Evolutionary conservation across 2,113 vertebrate species (phyloP).

Genomic region (Xiphias gladius): DNA sequence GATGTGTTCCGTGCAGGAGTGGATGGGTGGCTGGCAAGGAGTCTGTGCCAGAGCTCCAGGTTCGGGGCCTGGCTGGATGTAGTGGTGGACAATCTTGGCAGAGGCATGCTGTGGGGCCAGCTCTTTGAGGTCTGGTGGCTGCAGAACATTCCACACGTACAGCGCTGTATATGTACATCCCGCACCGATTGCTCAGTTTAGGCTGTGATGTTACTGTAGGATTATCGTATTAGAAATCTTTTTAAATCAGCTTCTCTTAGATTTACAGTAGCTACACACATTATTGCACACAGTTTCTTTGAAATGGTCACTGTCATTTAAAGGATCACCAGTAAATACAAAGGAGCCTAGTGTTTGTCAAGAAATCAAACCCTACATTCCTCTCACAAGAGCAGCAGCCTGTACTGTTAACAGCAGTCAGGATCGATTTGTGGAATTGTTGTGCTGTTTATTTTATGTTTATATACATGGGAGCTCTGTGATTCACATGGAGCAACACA

Average conservation of each 20-base stretch:
- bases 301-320: neutral
- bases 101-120: constrained; percentile 80
- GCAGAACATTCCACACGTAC: neutral
- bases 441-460: too few relatives aligned
- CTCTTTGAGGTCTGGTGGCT: constrained; percentile 67
- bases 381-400: neutral
- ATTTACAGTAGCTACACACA: too few relatives aligned
- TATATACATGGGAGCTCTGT: too few relatives aligned
- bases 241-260: too few relatives aligned
- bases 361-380: neutral
- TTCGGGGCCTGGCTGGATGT: constrained; percentile 84
- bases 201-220: neutral
- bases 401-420: neutral
- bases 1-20: constrained; percentile 64
- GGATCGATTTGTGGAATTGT: too few relatives aligned
- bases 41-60: constrained; percentile 74
- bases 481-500: too few relatives aligned
- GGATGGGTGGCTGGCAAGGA: constrained; percentile 78
- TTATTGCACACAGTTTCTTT: too few relatives aligned
- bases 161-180: too few relatives aligned
- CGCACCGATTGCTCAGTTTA: neutral
- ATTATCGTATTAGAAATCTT: too few relatives aligned
- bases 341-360: neutral
- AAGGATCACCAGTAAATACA: neutral
- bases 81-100: constrained; percentile 78